phyloP scores from a whole-genome alignment of 2,888 invertebrate genomes.

The Onchidella celtica region DNA sequence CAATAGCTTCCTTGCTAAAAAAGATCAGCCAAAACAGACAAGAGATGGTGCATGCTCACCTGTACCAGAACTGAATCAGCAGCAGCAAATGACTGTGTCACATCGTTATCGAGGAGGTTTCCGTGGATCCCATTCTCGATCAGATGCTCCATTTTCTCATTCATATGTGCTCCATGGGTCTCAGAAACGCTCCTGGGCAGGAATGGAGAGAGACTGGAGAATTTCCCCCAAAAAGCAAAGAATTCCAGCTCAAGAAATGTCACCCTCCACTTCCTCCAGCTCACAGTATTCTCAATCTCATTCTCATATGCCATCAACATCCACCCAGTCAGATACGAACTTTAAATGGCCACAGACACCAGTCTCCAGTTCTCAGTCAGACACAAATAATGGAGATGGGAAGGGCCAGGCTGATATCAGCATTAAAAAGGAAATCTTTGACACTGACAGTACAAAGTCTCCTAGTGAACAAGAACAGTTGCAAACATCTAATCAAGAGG shows the following conservation, averaged over 20 bases:
- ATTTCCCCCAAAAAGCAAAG: slow-evolving; percentile 31
- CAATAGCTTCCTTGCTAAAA: slow-evolving; percentile 49
- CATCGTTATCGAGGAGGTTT: slow-evolving; percentile 4
- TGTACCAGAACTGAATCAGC: slow-evolving; percentile 27
- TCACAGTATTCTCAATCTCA: too few relatives aligned
- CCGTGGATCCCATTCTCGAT: slow-evolving; percentile 7
- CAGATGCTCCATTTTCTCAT: slow-evolving; percentile 15
- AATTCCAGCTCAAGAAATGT: background rate
- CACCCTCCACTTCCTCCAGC: background rate
- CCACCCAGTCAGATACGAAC: background rate
- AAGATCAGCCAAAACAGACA: slow-evolving; percentile 39
- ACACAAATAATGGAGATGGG: background rate
- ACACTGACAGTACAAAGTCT: slow-evolving; percentile 15
- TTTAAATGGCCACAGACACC: slow-evolving; percentile 15
- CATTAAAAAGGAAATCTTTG: slow-evolving; percentile 45
- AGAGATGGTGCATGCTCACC: slow-evolving; percentile 47
- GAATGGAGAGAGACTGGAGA: slow-evolving; percentile 48
- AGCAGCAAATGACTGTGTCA: background rate
- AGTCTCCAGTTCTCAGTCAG: background rate
- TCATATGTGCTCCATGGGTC: slow-evolving; percentile 26
- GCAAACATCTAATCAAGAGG: slow-evolving; percentile 5
- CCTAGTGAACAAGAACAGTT: slow-evolving; percentile 23
- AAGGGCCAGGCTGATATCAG: slow-evolving; percentile 27
- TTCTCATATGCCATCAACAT: background rate
- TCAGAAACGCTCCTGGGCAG: slow-evolving; percentile 44